Base-by-base conservation (phyloP, 1,140 invertebrate species). In the Penaeus vannamei region DNA sequence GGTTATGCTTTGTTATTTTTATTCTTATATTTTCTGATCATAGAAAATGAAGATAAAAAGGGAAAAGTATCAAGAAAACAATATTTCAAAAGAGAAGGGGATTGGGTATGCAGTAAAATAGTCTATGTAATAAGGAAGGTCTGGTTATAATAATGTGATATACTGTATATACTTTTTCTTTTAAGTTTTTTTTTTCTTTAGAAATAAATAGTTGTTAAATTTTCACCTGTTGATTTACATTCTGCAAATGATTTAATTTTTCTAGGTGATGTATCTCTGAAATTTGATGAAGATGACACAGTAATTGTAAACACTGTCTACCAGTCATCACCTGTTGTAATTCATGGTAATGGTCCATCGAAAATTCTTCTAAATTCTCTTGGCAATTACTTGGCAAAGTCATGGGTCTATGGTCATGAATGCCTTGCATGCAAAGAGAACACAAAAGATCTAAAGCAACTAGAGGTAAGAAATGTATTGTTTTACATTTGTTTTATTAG, bases 261-360 rank as follows among this genome's bases (percentile, higher is more conserved):
- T 60, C 2, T 84, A 97, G 96, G 95, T 90, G 97, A 98, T 91
- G 95, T 98, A 14, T 95, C 96, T 92, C 92, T 98, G 8, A 94
- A 95, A 36, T 95, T 95, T 72, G 95, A 93, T 79, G 92, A 93
- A 23, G 87, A 84, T 46, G 93, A 94, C 90, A 95, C 95, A 53
- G 96, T 94, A 90, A 92, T 98, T 23, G 95, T 96, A 92, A 99
- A 99, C 93, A 95, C 95, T 12, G 94, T 94, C 32, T 98, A 97
- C 91, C 96, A 96, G 87, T 96, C 97, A 1, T 94, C 95, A 29
- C 98, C 99, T 0, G 92, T 97, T 46, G 94, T 99, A 26, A 93
- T 99, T n/a, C 99, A 99, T 93, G 99, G 98, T 23, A 99, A 99
- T 94, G 99, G 99, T 14, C 94, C 94, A 0, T 96, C 97, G 64